Evolutionary conservation across 2,113 vertebrate species (phyloP).

Genomic region (Colossoma macropomum): DNA sequence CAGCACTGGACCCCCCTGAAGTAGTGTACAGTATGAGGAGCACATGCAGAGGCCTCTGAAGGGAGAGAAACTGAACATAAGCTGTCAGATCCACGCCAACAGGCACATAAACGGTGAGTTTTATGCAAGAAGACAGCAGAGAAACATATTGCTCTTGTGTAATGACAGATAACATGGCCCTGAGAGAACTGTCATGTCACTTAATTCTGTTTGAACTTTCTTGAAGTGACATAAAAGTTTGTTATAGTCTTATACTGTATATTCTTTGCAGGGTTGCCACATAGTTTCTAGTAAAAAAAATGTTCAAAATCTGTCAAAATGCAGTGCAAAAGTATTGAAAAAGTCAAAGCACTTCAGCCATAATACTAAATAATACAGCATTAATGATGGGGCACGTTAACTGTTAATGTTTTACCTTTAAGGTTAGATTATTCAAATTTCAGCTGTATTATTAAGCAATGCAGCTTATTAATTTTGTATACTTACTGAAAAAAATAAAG

Average conservation of each 20-base stretch:
- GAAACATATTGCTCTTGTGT: neutral
- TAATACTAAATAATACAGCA: too few relatives aligned
- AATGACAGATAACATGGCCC: neutral
- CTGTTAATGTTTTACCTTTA: too few relatives aligned
- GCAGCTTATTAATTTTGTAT: too few relatives aligned
- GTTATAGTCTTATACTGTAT: neutral
- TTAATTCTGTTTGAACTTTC: neutral
- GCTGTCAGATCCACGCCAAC: neutral
- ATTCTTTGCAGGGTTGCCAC: too few relatives aligned
- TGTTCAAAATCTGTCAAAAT: too few relatives aligned
- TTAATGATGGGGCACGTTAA: too few relatives aligned
- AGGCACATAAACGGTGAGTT: neutral
- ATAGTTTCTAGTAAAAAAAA: too few relatives aligned
- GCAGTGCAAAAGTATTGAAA: too few relatives aligned
- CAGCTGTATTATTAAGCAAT: too few relatives aligned
- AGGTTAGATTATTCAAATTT: too few relatives aligned
- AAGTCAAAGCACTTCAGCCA: too few relatives aligned
- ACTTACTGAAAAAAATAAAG: too few relatives aligned
- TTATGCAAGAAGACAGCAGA: neutral
- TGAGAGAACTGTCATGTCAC: neutral
- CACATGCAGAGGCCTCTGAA: neutral
- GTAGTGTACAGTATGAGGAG: neutral
- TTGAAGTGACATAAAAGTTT: neutral
- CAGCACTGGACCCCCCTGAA: neutral
- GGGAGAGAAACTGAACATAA: neutral